Conservation (phyloP, 2,888 invertebrate genomes). For the Philaethria dido region DNA sequence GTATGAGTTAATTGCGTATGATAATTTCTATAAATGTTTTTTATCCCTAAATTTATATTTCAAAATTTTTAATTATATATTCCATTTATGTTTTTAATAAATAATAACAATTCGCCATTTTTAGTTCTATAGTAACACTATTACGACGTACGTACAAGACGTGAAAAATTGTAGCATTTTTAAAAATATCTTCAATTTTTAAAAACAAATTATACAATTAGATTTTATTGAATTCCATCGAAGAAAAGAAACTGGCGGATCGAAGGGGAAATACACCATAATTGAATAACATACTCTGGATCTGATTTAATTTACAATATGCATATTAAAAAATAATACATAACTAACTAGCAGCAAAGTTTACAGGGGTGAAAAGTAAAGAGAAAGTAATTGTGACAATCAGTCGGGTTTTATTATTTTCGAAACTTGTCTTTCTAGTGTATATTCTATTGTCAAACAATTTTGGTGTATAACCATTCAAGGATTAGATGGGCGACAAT, state of each 20-base stretch:
- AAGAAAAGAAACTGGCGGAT: not conserved
- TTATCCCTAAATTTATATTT: not conserved
- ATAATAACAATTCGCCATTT: too few relatives aligned
- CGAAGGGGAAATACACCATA: slow-evolving; percentile 53
- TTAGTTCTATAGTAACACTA: too few relatives aligned
- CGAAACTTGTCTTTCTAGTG: slow-evolving; percentile 72
- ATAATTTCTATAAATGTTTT: not conserved
- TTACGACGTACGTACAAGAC: too few relatives aligned
- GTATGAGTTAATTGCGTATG: not conserved
- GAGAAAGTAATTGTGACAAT: slow-evolving; percentile 71
- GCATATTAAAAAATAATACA: slow-evolving; percentile 55
- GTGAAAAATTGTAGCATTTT: too few relatives aligned
- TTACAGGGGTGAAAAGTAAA: slow-evolving; percentile 54
- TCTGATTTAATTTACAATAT: slow-evolving; percentile 56
- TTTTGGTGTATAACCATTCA: slow-evolving; percentile 72
- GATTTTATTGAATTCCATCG: not conserved
- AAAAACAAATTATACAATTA: not conserved
- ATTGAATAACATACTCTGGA: slow-evolving; percentile 59
- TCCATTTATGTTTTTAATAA: too few relatives aligned
- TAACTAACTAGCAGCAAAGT: slow-evolving; percentile 54
- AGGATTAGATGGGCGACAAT: slow-evolving; percentile 71
- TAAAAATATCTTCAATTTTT: not conserved
- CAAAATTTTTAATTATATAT: too few relatives aligned
- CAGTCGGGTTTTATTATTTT: slow-evolving; percentile 66
- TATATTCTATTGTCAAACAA: slow-evolving; percentile 59